phyloP scores from a whole-genome alignment of 2,113 vertebrate species.

The Barbus barbus region DNA sequence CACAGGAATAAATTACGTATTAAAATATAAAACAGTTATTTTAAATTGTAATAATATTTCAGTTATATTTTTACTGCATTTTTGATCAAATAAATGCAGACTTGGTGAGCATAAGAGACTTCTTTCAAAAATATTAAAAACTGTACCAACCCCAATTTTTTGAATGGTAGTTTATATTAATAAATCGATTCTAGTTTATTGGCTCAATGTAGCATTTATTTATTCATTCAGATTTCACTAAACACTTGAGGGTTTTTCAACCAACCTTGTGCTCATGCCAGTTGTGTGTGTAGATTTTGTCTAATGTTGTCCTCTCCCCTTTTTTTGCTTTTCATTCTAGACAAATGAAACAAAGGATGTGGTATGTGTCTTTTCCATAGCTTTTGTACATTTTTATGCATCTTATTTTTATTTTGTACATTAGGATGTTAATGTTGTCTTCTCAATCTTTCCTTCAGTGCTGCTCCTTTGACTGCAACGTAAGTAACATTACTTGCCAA shows the following conservation, averaged over 20 bases:
- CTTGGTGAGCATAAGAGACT: neutral
- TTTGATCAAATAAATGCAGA: neutral
- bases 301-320: neutral
- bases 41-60: neutral
- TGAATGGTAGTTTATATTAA: neutral
- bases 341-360: slow-evolving; percentile 85
- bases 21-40: too few species aligned
- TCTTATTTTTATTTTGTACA: neutral
- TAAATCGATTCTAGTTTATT: neutral
- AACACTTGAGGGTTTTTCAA: neutral
- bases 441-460: slow-evolving; percentile 76
- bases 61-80: too few species aligned
- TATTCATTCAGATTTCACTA: neutral
- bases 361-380: slow-evolving; percentile 73
- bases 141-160: neutral
- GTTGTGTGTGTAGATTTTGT: neutral
- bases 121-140: neutral
- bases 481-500: slow-evolving; percentile 64
- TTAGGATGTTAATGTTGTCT: slow-evolving; percentile 33
- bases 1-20: too few species aligned
- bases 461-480: slow-evolving; percentile 92
- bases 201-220: neutral
- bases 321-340: slow-evolving; percentile 73
- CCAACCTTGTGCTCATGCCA: neutral
- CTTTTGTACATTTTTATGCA: neutral